Percentiles rank a stretch among this genome's conserved stretches.
Evolutionary conservation across 2,888 invertebrate genomes (phyloP).

Genomic region (Cantharis rustica): DNA sequence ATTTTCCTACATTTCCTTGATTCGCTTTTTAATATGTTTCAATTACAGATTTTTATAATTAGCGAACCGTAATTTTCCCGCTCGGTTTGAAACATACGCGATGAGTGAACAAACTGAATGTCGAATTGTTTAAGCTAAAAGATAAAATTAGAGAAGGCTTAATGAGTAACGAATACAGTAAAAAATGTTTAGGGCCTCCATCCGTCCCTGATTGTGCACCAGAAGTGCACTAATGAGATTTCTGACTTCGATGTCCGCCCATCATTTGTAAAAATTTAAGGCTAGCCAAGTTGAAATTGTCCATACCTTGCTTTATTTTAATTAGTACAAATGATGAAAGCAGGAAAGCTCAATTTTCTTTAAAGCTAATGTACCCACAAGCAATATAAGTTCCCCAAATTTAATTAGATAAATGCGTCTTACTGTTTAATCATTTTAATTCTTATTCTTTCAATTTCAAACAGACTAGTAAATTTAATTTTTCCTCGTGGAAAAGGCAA

Average conservation of each 20-base stretch:
- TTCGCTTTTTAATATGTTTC: not conserved
- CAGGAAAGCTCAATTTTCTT: not conserved
- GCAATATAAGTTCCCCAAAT: not conserved
- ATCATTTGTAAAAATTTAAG: not conserved
- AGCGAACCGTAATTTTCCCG: not conserved
- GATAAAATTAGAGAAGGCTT: not conserved
- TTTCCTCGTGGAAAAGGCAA: not conserved
- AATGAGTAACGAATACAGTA: not conserved
- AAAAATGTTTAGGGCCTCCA: not conserved
- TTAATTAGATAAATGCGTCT: not conserved
- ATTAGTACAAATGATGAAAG: not conserved
- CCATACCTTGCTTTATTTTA: not conserved
- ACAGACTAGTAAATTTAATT: not conserved
- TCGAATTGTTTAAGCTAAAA: not conserved
- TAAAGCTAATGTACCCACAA: not conserved
- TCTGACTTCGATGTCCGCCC: not conserved
- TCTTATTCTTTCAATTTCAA: not conserved
- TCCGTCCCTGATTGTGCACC: not conserved
- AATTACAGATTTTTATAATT: not conserved
- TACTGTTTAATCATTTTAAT: not conserved
- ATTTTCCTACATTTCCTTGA: too few species aligned
- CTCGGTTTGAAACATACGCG: not conserved
- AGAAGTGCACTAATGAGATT: not conserved
- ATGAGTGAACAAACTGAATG: not conserved
- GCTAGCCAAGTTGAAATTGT: not conserved